phyloP scores from a whole-genome alignment of 2,888 invertebrate species.

The Tanytarsus gracilentus region DNA sequence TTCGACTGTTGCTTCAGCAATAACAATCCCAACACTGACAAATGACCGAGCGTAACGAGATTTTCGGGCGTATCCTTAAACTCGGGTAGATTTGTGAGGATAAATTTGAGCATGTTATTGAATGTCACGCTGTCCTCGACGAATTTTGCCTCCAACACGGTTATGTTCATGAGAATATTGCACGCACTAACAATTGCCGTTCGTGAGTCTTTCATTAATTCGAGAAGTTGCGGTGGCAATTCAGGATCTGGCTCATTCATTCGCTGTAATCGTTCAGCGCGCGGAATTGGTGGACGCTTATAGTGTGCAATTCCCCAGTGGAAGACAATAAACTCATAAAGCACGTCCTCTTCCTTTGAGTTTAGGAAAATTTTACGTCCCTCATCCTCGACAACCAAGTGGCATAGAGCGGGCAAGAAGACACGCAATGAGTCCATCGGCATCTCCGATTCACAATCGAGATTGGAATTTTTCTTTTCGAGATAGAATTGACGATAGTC shows the following conservation, averaged over 20 bases:
- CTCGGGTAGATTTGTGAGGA: conserved; percentile 76
- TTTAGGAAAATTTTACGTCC: conserved; percentile 70
- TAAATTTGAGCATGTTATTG: conserved; percentile 71
- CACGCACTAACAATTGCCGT: conserved; percentile 80
- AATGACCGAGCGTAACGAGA: conserved; percentile 73
- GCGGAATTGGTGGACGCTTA: conserved; percentile 70
- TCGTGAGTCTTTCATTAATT: conserved; percentile 76
- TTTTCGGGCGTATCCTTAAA: conserved; percentile 75
- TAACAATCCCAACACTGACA: conserved; percentile 72
- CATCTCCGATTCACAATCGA: conserved; percentile 42
- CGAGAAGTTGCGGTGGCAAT: conserved; percentile 61
- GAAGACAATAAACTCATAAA: conserved; percentile 69
- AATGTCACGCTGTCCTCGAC: conserved; percentile 71
- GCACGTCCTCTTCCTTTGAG: conserved; percentile 67
- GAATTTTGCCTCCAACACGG: conserved; percentile 75
- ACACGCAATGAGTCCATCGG: conserved; percentile 66
- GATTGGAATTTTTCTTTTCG: conserved; percentile 52
- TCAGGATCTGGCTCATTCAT: conserved; percentile 68
- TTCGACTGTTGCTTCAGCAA: conserved; percentile 74
- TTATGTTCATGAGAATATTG: conserved; percentile 86
- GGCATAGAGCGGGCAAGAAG: conserved; percentile 81
- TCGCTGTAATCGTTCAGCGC: conserved; percentile 67
- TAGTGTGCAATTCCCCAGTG: conserved; percentile 84
- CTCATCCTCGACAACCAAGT: conserved; percentile 83
- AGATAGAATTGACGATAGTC: conserved; percentile 58